phyloP scores from a whole-genome alignment of 2,888 invertebrate genomes.

The Protula sp. region DNA sequence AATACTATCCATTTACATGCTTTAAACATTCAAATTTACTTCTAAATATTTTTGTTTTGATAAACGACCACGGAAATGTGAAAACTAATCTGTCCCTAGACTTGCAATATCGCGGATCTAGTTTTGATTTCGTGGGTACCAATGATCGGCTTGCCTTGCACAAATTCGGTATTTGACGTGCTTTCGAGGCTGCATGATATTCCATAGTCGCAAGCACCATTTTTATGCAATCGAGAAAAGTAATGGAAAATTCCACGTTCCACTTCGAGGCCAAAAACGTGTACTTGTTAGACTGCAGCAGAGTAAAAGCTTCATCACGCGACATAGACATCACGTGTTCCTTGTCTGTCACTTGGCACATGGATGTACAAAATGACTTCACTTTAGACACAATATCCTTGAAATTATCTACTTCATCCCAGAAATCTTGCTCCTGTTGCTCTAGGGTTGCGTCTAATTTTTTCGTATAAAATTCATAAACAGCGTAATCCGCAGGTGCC shows the following conservation, averaged over 20 bases:
- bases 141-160: neutral
- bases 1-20: too few species aligned
- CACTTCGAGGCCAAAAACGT: neutral
- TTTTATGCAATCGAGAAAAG: neutral
- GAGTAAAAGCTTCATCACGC: neutral
- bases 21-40: neutral
- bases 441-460: neutral
- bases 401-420: neutral
- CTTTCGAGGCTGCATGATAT: neutral
- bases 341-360: neutral
- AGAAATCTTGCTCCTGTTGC: neutral
- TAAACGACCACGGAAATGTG: neutral
- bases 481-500: neutral
- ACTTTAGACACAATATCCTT: neutral
- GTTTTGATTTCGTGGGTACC: neutral
- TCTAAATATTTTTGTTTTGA: neutral
- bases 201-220: neutral
- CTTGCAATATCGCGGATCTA: neutral
- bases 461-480: neutral
- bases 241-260: neutral
- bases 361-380: neutral
- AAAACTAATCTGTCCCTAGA: neutral
- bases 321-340: too few species aligned
- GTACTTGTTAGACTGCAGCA: neutral
- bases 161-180: neutral